Conservation (phyloP, 2,888 invertebrate species). For the Allolobophora icterica region DNA sequence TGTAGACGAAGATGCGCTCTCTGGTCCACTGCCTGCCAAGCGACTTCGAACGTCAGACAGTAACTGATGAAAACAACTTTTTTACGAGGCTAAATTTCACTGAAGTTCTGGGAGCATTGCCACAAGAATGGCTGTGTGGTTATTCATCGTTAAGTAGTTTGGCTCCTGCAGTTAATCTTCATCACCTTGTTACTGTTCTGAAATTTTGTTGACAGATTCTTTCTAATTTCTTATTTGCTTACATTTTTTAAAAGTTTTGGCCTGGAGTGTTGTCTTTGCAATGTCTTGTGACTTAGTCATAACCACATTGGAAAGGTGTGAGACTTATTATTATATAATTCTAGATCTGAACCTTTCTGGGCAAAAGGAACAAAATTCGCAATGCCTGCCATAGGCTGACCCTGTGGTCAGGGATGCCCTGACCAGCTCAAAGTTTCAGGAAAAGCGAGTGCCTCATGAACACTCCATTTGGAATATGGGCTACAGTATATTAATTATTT, state of each 20-base stretch:
- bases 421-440: background rate
- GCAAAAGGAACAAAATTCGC: background rate
- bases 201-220: background rate
- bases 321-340: background rate
- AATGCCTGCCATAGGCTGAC: no score
- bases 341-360: background rate
- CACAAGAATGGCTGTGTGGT: background rate
- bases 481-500: background rate
- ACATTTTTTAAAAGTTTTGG: background rate
- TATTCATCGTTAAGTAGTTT: background rate
- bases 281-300: background rate
- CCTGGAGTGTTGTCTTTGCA: background rate
- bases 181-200: conserved; percentile 7
- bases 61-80: conserved; percentile 8
- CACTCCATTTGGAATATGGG: background rate
- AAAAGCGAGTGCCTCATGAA: background rate
- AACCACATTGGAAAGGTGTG: background rate
- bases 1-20: background rate
- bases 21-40: conserved; percentile 17
- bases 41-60: background rate
- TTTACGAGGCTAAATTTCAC: conserved; percentile 3
- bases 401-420: background rate
- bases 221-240: background rate
- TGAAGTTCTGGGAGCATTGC: background rate
- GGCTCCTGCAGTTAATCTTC: background rate